Base-by-base conservation (phyloP, 1,140 invertebrate species). In the Drosophila micromelanica region DNA sequence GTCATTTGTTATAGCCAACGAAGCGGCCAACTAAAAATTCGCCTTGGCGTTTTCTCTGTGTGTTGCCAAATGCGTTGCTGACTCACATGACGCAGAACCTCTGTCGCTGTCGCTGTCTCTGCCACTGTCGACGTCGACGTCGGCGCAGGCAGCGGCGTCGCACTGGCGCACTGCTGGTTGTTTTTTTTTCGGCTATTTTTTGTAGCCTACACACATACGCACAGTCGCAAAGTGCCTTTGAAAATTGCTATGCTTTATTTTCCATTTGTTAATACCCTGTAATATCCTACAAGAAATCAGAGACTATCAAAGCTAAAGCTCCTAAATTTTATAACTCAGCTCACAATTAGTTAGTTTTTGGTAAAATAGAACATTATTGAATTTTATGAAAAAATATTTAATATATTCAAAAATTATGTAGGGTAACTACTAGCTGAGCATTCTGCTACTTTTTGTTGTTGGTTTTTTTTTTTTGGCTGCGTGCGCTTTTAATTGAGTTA, bases 401-500 rank as follows among this genome's bases (percentile, higher is more conserved):
- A 27, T 6, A 5, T 30, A 37, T 0, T 13, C 23, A 27, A 27
- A 27, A 27, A 27, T 27, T 1, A 7, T 30, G 20, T 7, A 38
- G 48, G 67, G 67, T 62, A 54, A 20, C 1, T 32, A 3, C 5
- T 6, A 3, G 57, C 54, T 30, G 42, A 1, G 27, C 17, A 43
- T n/a, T 0, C 11, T 13, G 15, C 20, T 8, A 5, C 15, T 4
- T 9, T 4, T 2, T 5, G 7, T 42, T n/a, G 17, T 1, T n/a
- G n/a, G n/a, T 13, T n/a, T n/a, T 20, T 43, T 61, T 42, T 73
- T 62, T 62, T 78, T 87, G 82, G 72, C 75, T 80, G 85, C 78
- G 82, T 87, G 78, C 81, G 82, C 78, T 86, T 86, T 86, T 87
- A 87, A 86, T 86, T 86, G 75, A 86, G 82, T 87, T 87, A 86